Base-by-base conservation (phyloP, 2,888 invertebrate genomes). In the Leptothorax acervorum region DNA sequence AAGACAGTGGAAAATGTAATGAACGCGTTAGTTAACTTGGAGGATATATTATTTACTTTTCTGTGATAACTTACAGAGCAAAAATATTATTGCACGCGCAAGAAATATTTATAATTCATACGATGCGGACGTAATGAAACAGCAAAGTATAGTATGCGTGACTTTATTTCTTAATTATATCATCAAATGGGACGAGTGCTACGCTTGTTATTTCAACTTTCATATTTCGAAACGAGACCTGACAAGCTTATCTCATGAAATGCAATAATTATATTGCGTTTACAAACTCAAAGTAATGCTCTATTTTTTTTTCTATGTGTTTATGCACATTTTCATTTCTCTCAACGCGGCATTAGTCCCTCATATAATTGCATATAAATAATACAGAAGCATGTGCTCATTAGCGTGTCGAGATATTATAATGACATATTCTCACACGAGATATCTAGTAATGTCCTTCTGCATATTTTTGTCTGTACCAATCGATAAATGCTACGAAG, bases 91-190 rank as follows among this genome's bases (percentile, higher is more conserved):
- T 39, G 11, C n/a, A 45, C 45, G 18, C 45, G 60, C 55, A 70
- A 70, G 55, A 35, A 78, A 18, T 51, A 60, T 60, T 48, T 81
- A 81, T 81, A 60, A 73, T 60, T 57, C 11, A 4, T 31, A 11
- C 45, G 15, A 60, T 35, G 39, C 23, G 23, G 23, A 70, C 18
- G 15, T 73, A 45, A 79, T 60, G 23, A 60, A 71, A 57, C 60
- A 39, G 48, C 23, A 23, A 71, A 35, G n/a, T 39, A 15, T 15
- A 12, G 31, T 23, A 57, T 23, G 79, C 39, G 60, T 48, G 39
- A 71, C 71, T 71, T 70, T 79, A 57, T 79, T 73, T 73, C 39
- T 81, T 48, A 81, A 60, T 81, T 73, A 60, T 42, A 42, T 42
- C 60, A 28, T 39, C 28, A 60, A 81, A 39, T 51, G 60, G 42